Conservation (phyloP, 2,888 invertebrate species). For the Xylophagus ater region DNA sequence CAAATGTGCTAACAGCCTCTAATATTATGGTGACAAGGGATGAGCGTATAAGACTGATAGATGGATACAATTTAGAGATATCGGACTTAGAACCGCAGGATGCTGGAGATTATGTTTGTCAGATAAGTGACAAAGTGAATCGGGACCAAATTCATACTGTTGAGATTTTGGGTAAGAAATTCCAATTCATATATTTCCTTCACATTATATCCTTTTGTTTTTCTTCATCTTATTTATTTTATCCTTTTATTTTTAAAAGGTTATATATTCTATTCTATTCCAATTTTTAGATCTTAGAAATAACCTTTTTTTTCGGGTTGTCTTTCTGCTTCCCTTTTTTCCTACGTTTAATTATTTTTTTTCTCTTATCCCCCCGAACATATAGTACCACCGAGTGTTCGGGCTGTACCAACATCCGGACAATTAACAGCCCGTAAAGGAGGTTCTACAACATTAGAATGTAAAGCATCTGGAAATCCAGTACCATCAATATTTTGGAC, state of each 20-base stretch:
- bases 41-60: constrained; percentile 54
- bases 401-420: constrained; percentile 53
- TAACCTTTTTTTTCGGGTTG: too few relatives aligned
- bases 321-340: too few relatives aligned
- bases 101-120: constrained; percentile 59
- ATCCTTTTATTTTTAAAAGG: too few relatives aligned
- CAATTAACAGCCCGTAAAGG: constrained; percentile 56
- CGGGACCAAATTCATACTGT: constrained; percentile 61
- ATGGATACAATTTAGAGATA: constrained; percentile 60
- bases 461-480: constrained; percentile 60
- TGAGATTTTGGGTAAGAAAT: constrained; percentile 48
- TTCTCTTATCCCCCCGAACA: too few relatives aligned
- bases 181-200: too few relatives aligned
- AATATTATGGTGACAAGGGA: constrained; percentile 61
- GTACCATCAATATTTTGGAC: constrained; percentile 59
- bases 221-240: constrained; percentile 6
- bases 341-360: too few relatives aligned
- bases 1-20: constrained; percentile 60
- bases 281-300: too few relatives aligned
- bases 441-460: constrained; percentile 56
- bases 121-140: constrained; percentile 56
- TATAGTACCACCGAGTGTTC: constrained; percentile 53
- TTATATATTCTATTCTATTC: too few relatives aligned
- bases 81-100: constrained; percentile 58
- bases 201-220: constrained; percentile 1